Conservation (phyloP, 2,888 invertebrate species). For the Mactromeris polynyma region DNA sequence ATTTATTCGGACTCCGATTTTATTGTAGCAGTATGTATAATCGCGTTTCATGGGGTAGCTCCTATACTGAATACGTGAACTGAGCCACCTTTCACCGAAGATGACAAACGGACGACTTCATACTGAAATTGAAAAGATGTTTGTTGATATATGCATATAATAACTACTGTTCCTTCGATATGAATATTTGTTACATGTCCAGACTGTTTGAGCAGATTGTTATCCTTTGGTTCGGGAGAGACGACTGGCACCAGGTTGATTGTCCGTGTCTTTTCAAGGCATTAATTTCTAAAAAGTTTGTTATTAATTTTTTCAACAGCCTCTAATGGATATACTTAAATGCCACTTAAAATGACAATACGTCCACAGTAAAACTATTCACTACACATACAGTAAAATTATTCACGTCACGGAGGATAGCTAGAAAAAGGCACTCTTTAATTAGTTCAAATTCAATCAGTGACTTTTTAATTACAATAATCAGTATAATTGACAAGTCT, state of each 20-base stretch:
- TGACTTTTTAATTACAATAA: not conserved
- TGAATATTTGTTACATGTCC: not conserved
- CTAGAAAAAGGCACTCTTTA: not conserved
- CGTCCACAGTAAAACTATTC: not conserved
- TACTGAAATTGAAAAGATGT: not conserved
- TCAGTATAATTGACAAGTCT: not conserved
- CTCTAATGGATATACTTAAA: not conserved
- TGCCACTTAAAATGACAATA: not conserved
- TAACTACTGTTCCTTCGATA: not conserved
- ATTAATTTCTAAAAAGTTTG: not conserved
- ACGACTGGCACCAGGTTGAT: not conserved
- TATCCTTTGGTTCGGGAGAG: not conserved
- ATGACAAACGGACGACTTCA: constrained; percentile 16
- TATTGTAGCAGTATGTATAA: constrained; percentile 26
- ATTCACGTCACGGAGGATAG: not conserved
- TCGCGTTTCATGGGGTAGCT: constrained; percentile 34
- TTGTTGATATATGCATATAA: not conserved
- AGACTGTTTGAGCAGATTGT: not conserved
- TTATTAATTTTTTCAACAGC: not conserved
- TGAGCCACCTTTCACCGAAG: not conserved
- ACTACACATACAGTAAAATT: not conserved
- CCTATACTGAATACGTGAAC: constrained; percentile 28
- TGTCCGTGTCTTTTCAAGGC: not conserved
- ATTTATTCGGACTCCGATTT: constrained; percentile 40
- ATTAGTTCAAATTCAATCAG: not conserved